Conservation (phyloP, 2,113 vertebrate genomes). For the Anhinga anhinga region DNA sequence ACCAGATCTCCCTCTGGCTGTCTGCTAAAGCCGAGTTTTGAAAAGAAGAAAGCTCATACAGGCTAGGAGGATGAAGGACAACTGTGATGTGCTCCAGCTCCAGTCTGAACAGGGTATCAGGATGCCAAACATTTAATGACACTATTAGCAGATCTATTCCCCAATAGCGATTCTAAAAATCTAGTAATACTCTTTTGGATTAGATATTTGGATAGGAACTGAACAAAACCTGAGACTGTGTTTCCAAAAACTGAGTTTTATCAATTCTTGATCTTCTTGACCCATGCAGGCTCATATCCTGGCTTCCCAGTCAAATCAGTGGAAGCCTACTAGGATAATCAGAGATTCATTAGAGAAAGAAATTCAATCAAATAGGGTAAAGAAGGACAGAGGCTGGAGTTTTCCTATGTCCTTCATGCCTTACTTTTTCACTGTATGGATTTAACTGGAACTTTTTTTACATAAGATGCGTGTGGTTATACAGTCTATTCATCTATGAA, state of each 20-base stretch:
- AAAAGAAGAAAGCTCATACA: neutral
- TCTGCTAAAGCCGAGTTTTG: neutral
- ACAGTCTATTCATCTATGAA: neutral
- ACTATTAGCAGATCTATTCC: neutral
- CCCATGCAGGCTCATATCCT: neutral
- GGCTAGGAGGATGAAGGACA: neutral
- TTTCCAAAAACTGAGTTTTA: neutral
- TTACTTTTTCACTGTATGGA: neutral
- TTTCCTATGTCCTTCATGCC: neutral
- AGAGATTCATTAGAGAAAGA: neutral
- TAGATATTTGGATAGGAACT: neutral
- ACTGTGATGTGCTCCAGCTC: neutral
- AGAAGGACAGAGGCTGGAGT: neutral
- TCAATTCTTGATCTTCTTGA: neutral
- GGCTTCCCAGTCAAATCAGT: neutral
- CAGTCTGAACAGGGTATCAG: neutral
- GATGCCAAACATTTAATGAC: neutral
- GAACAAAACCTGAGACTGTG: neutral
- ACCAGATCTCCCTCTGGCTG: neutral
- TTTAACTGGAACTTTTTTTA: neutral
- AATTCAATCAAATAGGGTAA: neutral
- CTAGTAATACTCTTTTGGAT: neutral
- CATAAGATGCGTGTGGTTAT: neutral
- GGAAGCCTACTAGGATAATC: neutral
- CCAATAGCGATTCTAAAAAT: neutral